A percentile compares a stretch with the other conserved stretches of the same genome.
phyloP scores from a whole-genome alignment of 2,797 vertebrate species.

The Paramormyrops hopkinsi region DNA sequence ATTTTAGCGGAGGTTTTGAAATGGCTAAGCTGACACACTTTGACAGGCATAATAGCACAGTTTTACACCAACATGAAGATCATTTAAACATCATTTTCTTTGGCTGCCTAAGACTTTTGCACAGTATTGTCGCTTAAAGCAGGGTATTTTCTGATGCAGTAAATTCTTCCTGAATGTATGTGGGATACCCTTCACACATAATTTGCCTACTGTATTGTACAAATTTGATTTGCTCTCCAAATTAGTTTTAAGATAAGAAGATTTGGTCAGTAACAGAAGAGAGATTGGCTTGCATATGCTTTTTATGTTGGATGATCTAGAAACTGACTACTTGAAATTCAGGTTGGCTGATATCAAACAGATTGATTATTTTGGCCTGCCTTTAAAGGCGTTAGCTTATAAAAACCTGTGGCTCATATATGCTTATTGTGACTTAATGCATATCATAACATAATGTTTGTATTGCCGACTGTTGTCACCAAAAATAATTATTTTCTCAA shows the following conservation, averaged over 20 bases:
- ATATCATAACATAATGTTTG: background rate
- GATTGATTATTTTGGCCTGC: background rate
- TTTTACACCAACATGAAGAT: background rate
- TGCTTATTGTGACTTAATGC: background rate
- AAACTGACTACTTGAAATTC: background rate
- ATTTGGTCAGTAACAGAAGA: background rate
- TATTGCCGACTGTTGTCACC: background rate
- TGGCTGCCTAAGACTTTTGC: background rate
- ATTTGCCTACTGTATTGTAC: background rate
- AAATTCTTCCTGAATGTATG: background rate
- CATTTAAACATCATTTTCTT: background rate
- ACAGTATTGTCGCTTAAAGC: background rate
- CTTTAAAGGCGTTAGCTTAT: background rate
- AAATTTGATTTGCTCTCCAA: background rate
- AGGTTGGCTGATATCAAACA: background rate
- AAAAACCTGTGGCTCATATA: background rate
- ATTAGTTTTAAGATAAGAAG: background rate
- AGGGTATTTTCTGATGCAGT: background rate
- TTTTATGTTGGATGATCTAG: background rate
- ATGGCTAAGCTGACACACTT: background rate
- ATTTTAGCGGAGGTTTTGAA: background rate
- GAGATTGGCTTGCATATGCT: background rate
- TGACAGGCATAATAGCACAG: background rate
- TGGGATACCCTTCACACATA: background rate
- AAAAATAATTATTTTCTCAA: background rate